These are phyloP conservation scores for Merodon equestris DNA, from an alignment of 2,888 invertebrate genomes.

Conservation along the genomic window DNA sequence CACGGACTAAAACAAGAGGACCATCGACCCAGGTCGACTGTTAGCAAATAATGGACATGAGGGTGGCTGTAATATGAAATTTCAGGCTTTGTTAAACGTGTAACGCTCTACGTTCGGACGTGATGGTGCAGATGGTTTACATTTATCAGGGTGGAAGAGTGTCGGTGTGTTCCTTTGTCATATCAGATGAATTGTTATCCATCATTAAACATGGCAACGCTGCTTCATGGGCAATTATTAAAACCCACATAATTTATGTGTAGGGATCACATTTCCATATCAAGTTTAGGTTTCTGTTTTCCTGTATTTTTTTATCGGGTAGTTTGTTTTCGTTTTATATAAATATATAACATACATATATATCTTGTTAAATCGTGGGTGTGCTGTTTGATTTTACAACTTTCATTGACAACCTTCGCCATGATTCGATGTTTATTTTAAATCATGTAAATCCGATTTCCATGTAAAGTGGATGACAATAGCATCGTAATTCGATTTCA, in stretches of 20 bases:
- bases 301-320: background rate
- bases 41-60: constrained; percentile 54
- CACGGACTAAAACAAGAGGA: constrained; percentile 39
- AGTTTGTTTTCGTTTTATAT: background rate
- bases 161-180: constrained; percentile 15
- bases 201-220: constrained; percentile 42
- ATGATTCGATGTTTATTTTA: background rate
- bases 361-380: background rate
- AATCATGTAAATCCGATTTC: constrained; percentile 35
- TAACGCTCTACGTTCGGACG: constrained; percentile 29
- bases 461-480: constrained; percentile 42
- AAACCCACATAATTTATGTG: constrained; percentile 1
- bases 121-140: constrained; percentile 33
- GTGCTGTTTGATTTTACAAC: background rate
- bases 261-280: too few relatives aligned
- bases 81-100: constrained; percentile 52
- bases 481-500: constrained; percentile 35
- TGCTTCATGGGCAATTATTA: constrained; percentile 41
- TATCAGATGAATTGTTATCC: constrained; percentile 38
- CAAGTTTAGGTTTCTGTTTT: too few relatives aligned
- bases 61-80: constrained; percentile 53
- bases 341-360: background rate
- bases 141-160: background rate
- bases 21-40: constrained; percentile 49
- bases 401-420: background rate